Evolutionary conservation across 2,113 vertebrate species (phyloP).

Genomic region (Ptilonorhynchus violaceus): DNA sequence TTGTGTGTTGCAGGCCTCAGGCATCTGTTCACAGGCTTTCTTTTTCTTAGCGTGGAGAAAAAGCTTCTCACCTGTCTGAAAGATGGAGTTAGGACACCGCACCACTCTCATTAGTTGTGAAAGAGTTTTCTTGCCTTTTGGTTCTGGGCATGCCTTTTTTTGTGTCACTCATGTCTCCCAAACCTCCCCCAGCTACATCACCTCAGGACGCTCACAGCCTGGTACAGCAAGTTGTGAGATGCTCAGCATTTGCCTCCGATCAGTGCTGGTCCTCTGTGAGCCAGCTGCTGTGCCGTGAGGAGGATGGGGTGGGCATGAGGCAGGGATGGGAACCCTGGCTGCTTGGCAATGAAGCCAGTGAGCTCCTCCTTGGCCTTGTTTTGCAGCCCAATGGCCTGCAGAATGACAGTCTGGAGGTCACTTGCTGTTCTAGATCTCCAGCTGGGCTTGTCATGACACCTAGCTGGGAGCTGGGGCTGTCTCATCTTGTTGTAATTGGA

Average conservation of each 20-base stretch:
- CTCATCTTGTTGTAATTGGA: background rate
- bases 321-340: background rate
- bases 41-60: background rate
- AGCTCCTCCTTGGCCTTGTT: slow-evolving; percentile 32
- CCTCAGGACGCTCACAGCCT: background rate
- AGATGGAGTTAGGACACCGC: background rate
- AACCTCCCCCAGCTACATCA: background rate
- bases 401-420: slow-evolving; percentile 12
- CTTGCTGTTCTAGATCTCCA: background rate
- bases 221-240: background rate
- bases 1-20: background rate
- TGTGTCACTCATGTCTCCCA: background rate
- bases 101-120: slow-evolving; percentile 30
- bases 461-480: background rate
- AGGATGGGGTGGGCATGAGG: background rate
- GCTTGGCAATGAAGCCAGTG: background rate
- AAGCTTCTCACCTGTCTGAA: slow-evolving; percentile 14
- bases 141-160: background rate
- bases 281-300: background rate
- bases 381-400: slow-evolving; percentile 9
- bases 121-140: background rate
- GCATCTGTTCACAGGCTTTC: slow-evolving; percentile 13
- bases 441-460: background rate
- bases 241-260: background rate
- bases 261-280: background rate